Evolutionary conservation across 2,113 vertebrate genomes (phyloP), one percentile per base, ranked within the genome.

Genomic region (Syngnathus floridae): DNA sequence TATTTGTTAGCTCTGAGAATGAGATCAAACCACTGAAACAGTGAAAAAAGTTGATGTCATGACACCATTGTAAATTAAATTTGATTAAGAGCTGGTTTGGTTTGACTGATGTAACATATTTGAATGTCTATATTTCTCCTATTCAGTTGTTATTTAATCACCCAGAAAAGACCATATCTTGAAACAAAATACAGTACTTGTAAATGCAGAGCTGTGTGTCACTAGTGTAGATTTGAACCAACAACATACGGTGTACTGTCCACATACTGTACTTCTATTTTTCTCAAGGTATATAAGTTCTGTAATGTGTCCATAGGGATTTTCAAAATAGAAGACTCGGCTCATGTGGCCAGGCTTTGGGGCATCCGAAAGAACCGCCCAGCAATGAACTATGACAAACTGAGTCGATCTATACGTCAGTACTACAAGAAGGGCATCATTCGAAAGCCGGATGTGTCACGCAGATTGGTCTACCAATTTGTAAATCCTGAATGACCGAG

Each of bases 391-490:
- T 98, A 97, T 36, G 95, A 97, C 87, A 98, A 98, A 80, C 90
- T 98, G 81, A 98, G 95, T 81, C 95, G 95, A 71, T 97, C 95
- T 70, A 97, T 98, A 80, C 93, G 95, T 13, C 95, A 98, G 90
- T 98, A 98, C 89, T 98, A 98, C 90, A 98, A 96, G 88, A 98
- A 98, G 68, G 95, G 95, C 5, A 98, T 98, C 83, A 98, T 98
- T 65, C 91, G 93, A 0, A 98, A 98, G 75, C 94, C 95, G 0
- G 94, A 95, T 63, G 91, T 96, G 52, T 98, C 95, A 51, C 94
- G 96, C 86, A 92, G 95, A 71, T 92, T 98, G 19, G 95, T 98
- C 77, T 98, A 96, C 81, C 95, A 98, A 88, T 98, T 98, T 0
- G 94, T 97, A 35, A 92, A 96, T 69, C 95, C 94, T 0, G 78